Evolutionary conservation across 35 echinoderm and acorn worm species (phyloP).

Genomic region (Ophioderma brevispina): DNA sequence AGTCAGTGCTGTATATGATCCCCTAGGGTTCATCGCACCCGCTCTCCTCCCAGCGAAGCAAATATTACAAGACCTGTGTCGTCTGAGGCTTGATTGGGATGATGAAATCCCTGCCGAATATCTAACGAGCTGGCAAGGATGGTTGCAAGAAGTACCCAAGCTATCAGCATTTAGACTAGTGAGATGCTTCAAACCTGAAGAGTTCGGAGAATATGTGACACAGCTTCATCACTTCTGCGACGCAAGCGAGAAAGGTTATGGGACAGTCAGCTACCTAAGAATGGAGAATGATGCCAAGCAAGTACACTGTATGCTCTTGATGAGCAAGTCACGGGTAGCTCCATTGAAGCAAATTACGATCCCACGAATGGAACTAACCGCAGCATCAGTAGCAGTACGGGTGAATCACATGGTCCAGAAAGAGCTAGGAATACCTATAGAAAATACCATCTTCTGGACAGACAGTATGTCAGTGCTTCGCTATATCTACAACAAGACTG

Average conservation of each 20-base stretch:
- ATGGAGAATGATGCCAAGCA: conserved; percentile 24
- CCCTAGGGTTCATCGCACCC: conserved; percentile 42
- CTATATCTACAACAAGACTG: conserved; percentile 42
- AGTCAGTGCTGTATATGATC: conserved; percentile 56
- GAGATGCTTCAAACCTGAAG: conserved; percentile 32
- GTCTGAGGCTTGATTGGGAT: conserved; percentile 36
- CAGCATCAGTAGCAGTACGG: conserved; percentile 32
- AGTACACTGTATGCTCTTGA: conserved; percentile 6
- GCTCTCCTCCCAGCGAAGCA: conserved; percentile 59
- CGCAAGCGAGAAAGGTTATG: conserved; percentile 57
- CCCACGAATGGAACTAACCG: conserved; percentile 60
- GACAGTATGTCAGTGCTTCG: conserved; percentile 43
- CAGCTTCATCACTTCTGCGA: conserved; percentile 64
- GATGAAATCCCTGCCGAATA: conserved; percentile 13
- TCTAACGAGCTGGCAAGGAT: conserved; percentile 16
- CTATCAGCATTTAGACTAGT: conserved; percentile 36
- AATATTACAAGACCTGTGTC: conserved; percentile 46
- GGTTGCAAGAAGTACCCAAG: conserved; percentile 28
- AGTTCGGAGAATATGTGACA: neutral
- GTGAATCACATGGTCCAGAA: conserved; percentile 30
- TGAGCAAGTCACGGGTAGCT: conserved; percentile 33
- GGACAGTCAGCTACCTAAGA: conserved; percentile 48
- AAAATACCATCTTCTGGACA: conserved; percentile 35
- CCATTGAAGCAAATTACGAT: conserved; percentile 67
- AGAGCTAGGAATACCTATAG: conserved; percentile 16